phyloP scores from a whole-genome alignment of 2,888 invertebrate species.

The Drosophila melanosoma region DNA sequence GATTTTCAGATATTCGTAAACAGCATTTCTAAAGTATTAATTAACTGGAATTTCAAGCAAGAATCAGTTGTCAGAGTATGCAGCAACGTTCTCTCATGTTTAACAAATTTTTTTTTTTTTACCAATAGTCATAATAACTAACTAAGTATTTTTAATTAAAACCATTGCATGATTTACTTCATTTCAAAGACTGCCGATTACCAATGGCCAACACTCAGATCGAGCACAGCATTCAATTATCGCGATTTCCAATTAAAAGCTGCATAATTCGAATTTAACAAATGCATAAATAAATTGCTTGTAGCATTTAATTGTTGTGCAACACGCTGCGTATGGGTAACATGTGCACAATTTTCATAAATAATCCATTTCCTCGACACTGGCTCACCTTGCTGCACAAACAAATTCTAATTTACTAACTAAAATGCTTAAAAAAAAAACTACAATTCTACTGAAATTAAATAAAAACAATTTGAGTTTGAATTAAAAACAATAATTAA shows the following conservation, averaged over 20 bases:
- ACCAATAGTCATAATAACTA: not conserved
- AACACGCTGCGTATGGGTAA: slow-evolving; percentile 61
- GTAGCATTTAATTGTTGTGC: slow-evolving; percentile 37
- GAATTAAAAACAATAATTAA: slow-evolving; percentile 21
- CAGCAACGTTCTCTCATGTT: not conserved
- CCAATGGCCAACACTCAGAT: slow-evolving; percentile 4
- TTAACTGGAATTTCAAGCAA: not conserved
- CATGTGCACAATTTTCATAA: slow-evolving; percentile 32
- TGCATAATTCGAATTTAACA: slow-evolving; percentile 17
- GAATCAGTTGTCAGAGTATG: not conserved
- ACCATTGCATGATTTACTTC: not conserved
- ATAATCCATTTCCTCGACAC: slow-evolving; percentile 61
- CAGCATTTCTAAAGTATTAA: not conserved
- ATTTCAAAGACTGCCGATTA: slow-evolving; percentile 2
- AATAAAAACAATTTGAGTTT: slow-evolving; percentile 22
- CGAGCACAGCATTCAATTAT: slow-evolving; percentile 5
- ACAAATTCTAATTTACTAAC: slow-evolving; percentile 29
- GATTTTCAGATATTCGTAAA: not conserved
- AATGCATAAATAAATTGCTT: slow-evolving; percentile 37
- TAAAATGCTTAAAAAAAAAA: slow-evolving; percentile 5
- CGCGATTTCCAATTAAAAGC: slow-evolving; percentile 35
- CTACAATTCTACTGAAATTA: slow-evolving; percentile 2
- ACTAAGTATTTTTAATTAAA: not conserved
- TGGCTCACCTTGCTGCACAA: slow-evolving; percentile 25
- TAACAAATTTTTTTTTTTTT: not conserved